Base-by-base conservation (phyloP, 2,888 invertebrate genomes). In the Phengaris arion region DNA sequence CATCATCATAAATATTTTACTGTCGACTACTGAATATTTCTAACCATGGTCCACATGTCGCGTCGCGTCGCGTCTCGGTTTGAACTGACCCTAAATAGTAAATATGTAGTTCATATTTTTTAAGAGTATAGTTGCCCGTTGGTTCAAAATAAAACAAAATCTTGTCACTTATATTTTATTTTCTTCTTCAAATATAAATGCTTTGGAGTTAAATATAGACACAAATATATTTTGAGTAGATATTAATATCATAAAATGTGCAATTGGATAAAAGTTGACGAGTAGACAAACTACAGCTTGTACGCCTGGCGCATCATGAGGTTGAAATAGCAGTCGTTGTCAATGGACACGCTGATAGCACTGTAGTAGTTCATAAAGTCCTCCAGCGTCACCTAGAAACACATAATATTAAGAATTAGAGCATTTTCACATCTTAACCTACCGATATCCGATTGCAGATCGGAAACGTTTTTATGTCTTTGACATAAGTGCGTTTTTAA, bases 291-390 rank as follows among this genome's bases (percentile, higher is more conserved):
- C 95, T 95, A 98, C 76, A 98, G 93, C 87, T 98, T 97, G 94
- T 97, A 99, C 1, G 98, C 96, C 83, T 97, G 97, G 77, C 98
- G 95, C 95, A 99, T 97, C 97, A 99, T 97, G 78, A 99, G 94
- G 89, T 98, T 98, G 87, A 99, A 99, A 87, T 98, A 99, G 75
- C 96, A 96, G 87, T 99, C 99, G 79, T 96, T 97, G 87, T 99
- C 99, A 81, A 99, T 97, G 0, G 98, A 98, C 64, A 98, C 98
- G 87, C 98, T 98, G 80, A 99, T 96, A 15, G 97, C 98, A 76
- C 97, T 95, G 92, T 99, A 99, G 89, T 99, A 99, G 90, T 98
- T 98, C 85, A 97, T 90, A 83, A 99, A 99, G 89, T 99, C 99
- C 81, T 98, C 98, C 81, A 96, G 94, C 0, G 98, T 98, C 13